Evolutionary conservation across 2,797 vertebrate species (phyloP).

Genomic region (Chaunax sp.): DNA sequence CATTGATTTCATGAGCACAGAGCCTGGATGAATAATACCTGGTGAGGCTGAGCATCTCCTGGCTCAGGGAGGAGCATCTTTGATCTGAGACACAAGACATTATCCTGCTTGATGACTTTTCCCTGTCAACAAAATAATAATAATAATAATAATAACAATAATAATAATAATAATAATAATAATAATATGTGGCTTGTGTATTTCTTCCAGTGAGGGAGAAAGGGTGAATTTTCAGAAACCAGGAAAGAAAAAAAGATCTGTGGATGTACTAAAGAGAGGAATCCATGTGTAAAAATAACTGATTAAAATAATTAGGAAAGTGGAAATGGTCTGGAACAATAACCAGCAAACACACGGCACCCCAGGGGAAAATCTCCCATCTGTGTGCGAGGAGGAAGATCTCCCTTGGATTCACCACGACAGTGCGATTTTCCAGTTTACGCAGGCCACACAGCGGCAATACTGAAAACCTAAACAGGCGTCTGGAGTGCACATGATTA

Average conservation of each 20-base stretch:
- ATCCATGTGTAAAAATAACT: slow-evolving; percentile 74
- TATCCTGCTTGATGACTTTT: slow-evolving; percentile 41
- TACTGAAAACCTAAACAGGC: slow-evolving; percentile 51
- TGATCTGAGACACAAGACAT: slow-evolving; percentile 43
- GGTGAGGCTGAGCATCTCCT: slow-evolving; percentile 42
- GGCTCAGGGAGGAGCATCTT: slow-evolving; percentile 30
- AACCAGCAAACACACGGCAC: slow-evolving; percentile 73
- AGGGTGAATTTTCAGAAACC: slow-evolving; percentile 9
- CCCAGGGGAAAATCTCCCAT: slow-evolving; percentile 72
- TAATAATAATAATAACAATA: slow-evolving; percentile 26
- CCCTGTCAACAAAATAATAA: slow-evolving; percentile 33
- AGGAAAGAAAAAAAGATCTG: slow-evolving; percentile 1
- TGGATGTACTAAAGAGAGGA: slow-evolving; percentile 49
- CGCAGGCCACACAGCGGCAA: slow-evolving; percentile 51
- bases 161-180: slow-evolving; percentile 36
- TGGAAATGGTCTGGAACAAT: slow-evolving; percentile 81
- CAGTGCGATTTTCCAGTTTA: slow-evolving; percentile 66
- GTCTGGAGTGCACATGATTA: slow-evolving; percentile 52
- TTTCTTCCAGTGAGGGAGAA: slow-evolving; percentile 12
- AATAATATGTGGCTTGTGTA: slow-evolving; percentile 26
- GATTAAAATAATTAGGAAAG: slow-evolving; percentile 77
- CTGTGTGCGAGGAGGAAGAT: slow-evolving; percentile 69
- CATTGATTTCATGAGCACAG: slow-evolving; percentile 64
- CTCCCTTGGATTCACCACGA: slow-evolving; percentile 62
- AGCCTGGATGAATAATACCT: slow-evolving; percentile 53